phyloP scores from a whole-genome alignment of 2,888 invertebrate species.

The Acanthococcus lagerstroemiae region DNA sequence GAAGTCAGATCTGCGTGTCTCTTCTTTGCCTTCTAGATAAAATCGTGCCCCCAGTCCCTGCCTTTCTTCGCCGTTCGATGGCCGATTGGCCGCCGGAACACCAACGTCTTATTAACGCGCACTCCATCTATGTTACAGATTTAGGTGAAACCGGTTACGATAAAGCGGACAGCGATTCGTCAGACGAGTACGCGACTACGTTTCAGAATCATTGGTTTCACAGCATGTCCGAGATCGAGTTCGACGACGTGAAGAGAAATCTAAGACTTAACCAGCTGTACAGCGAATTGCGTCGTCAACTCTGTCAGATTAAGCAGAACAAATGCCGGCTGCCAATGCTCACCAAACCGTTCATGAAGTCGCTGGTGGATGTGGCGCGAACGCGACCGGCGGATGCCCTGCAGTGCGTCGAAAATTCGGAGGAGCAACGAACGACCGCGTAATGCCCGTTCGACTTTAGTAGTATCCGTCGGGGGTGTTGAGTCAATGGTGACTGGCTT shows the following conservation, averaged over 20 bases:
- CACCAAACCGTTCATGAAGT: slow-evolving; percentile 15
- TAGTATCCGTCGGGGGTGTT: no score
- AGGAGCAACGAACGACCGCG: background rate
- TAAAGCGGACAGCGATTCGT: slow-evolving; percentile 22
- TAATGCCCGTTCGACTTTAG: no score
- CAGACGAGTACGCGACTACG: slow-evolving; percentile 21
- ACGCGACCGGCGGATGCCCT: slow-evolving; percentile 11
- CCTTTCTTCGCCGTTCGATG: no score
- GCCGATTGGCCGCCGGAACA: no score
- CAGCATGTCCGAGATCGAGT: slow-evolving; percentile 10
- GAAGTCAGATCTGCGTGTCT: no score
- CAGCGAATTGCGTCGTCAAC: slow-evolving; percentile 13
- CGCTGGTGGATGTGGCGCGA: slow-evolving; percentile 8
- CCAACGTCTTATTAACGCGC: background rate
- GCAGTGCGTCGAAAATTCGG: background rate
- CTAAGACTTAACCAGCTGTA: slow-evolving; percentile 9
- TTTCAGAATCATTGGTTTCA: slow-evolving; percentile 30
- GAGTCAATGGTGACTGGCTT: no score
- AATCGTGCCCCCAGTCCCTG: no score
- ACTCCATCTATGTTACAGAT: slow-evolving; percentile 20
- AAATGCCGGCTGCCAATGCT: slow-evolving; percentile 10
- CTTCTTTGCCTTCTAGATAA: no score
- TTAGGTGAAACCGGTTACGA: slow-evolving; percentile 23
- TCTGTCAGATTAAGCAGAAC: slow-evolving; percentile 20
- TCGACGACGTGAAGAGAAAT: slow-evolving; percentile 19